These are phyloP conservation scores for Athetis lepigone DNA, from an alignment of 2,888 invertebrate species.

Conservation along the genomic window DNA sequence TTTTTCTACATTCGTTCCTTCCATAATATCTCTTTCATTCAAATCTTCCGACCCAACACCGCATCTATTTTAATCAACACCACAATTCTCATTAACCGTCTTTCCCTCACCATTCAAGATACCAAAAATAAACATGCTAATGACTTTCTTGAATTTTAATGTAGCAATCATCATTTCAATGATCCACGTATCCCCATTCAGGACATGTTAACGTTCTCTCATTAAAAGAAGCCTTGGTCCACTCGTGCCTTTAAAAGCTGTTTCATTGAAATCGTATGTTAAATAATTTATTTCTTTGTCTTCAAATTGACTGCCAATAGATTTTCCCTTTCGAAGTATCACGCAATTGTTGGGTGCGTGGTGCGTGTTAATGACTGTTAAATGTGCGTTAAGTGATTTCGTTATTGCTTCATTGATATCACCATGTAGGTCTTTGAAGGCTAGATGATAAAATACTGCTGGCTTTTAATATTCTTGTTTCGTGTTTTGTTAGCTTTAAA, in stretches of 20 bases:
- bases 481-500: conserved; percentile 14
- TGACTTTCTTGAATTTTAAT: conserved; percentile 53
- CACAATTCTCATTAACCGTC: conserved; percentile 10
- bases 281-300: conserved; percentile 61
- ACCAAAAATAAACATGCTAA: conserved; percentile 55
- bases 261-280: conserved; percentile 61
- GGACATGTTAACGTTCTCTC: conserved; percentile 54
- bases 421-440: conserved; percentile 12
- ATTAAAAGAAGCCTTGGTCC: conserved; percentile 60
- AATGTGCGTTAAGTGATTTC: conserved; percentile 21
- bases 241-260: conserved; percentile 52
- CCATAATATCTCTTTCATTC: not conserved
- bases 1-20: conserved; percentile 1
- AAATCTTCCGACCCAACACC: conserved; percentile 6
- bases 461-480: conserved; percentile 26
- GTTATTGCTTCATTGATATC: conserved; percentile 23
- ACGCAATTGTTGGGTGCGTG: conserved; percentile 42
- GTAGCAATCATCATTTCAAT: conserved; percentile 54
- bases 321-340: conserved; percentile 64
- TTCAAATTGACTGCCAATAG: conserved; percentile 63
- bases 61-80: conserved; percentile 20
- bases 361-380: conserved; percentile 41
- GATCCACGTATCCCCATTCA: conserved; percentile 58
- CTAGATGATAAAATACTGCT: not conserved
- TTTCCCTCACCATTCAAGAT: conserved; percentile 39